Evolutionary conservation across 2,113 vertebrate species (phyloP).

Genomic region (Hippopotamus amphibius): DNA sequence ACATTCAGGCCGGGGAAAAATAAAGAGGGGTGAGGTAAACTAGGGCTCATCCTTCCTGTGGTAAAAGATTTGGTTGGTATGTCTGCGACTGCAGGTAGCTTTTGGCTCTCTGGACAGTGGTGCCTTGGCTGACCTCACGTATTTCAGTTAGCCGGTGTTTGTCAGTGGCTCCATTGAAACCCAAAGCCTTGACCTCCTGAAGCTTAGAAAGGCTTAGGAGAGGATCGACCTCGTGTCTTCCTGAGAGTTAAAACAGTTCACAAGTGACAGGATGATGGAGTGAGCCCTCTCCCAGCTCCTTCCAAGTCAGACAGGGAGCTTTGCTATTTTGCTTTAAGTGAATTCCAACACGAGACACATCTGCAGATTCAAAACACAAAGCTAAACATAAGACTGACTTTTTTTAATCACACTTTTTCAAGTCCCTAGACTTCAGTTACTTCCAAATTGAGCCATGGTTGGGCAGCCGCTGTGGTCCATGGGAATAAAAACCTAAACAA

Average conservation of each 20-base stretch:
- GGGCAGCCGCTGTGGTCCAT: background rate
- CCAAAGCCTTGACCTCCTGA: background rate
- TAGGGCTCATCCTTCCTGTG: background rate
- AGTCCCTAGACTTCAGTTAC: background rate
- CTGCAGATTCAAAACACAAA: background rate
- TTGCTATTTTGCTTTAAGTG: background rate
- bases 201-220: background rate
- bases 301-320: background rate
- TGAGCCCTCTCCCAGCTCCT: background rate
- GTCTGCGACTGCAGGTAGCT: background rate
- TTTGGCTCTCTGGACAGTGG: background rate
- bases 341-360: background rate
- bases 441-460: background rate
- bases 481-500: slow-evolving; percentile 1
- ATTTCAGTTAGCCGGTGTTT: background rate
- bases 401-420: background rate
- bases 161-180: background rate
- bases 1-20: background rate
- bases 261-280: background rate
- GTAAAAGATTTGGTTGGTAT: background rate
- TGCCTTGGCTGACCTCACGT: background rate
- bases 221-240: background rate
- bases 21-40: background rate
- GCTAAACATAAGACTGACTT: background rate
- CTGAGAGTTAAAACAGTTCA: background rate